A percentile compares a stretch with the other conserved stretches of the same genome.
These are phyloP conservation scores for Chrysemys picta DNA, from an alignment of 2,113 vertebrate genomes.

Conservation along the genomic window DNA sequence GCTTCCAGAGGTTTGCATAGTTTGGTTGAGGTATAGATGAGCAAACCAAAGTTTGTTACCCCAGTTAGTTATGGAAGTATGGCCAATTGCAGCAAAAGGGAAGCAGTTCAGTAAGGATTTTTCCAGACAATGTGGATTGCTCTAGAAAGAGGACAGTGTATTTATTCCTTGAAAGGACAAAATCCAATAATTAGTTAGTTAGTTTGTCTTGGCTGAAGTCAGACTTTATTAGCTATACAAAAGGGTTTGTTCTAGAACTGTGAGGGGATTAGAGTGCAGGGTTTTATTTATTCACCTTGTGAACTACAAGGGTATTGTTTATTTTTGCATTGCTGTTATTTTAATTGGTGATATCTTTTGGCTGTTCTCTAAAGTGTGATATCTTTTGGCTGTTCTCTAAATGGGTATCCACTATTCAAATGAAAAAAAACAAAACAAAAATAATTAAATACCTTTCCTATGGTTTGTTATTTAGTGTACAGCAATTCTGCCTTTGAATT, in stretches of 20 bases:
- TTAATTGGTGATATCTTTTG: background rate
- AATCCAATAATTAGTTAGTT: background rate
- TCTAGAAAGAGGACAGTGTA: background rate
- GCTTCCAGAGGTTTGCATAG: background rate
- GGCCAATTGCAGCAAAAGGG: background rate
- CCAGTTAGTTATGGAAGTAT: background rate
- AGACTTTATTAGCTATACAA: background rate
- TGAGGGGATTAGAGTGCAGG: background rate
- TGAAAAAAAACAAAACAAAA: background rate
- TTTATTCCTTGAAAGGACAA: background rate
- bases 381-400: background rate
- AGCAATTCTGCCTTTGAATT: background rate
- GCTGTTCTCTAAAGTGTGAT: background rate
- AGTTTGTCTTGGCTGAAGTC: background rate
- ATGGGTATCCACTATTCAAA: background rate
- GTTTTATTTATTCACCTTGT: background rate
- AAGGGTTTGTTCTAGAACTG: background rate
- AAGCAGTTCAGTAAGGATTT: background rate
- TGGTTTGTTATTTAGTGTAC: background rate
- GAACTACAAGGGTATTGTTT: background rate
- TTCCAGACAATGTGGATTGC: background rate
- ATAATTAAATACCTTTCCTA: background rate
- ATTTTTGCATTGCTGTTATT: background rate
- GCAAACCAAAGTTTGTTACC: background rate
- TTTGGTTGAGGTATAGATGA: background rate